Conservation (phyloP, 1,140 invertebrate genomes). For the Ectropis grisescens region DNA sequence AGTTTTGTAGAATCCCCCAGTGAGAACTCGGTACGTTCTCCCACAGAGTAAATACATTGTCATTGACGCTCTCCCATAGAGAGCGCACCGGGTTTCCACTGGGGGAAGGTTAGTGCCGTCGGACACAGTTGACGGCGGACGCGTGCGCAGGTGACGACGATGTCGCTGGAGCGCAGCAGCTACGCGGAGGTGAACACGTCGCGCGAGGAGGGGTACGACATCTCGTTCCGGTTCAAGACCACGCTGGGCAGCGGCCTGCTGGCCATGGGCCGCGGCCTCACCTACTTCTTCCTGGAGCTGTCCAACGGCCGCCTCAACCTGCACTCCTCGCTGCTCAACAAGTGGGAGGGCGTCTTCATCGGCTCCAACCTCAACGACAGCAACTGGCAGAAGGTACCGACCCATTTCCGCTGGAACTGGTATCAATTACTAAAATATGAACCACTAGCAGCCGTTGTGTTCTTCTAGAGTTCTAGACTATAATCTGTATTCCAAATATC, state of each 20-base stretch:
- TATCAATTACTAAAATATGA: no score
- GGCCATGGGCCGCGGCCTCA: constrained; percentile 85
- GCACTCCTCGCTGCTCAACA: constrained; percentile 87
- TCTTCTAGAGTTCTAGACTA: no score
- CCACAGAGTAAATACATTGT: no score
- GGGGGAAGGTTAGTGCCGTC: no score
- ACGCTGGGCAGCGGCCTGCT: constrained; percentile 89
- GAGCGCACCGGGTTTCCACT: no score
- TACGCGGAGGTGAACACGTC: constrained; percentile 83
- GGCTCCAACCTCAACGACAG: constrained; percentile 87
- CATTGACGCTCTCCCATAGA: no score
- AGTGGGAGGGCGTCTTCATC: constrained; percentile 90
- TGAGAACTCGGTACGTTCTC: no score
- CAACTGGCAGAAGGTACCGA: constrained; percentile 83
- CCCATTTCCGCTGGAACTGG: no score
- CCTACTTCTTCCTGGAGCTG: constrained; percentile 87
- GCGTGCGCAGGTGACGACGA: constrained; percentile 90
- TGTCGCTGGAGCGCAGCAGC: constrained; percentile 86
- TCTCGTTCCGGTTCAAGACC: constrained; percentile 91
- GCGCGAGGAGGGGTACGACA: constrained; percentile 88
- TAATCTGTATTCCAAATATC: no score
- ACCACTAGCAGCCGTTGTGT: no score
- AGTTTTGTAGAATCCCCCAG: no score
- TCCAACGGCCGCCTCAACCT: constrained; percentile 86
- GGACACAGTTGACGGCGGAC: no score